These are phyloP conservation scores for Calephelis perditalis DNA, from an alignment of 2,888 invertebrate genomes.

Conservation along the genomic window DNA sequence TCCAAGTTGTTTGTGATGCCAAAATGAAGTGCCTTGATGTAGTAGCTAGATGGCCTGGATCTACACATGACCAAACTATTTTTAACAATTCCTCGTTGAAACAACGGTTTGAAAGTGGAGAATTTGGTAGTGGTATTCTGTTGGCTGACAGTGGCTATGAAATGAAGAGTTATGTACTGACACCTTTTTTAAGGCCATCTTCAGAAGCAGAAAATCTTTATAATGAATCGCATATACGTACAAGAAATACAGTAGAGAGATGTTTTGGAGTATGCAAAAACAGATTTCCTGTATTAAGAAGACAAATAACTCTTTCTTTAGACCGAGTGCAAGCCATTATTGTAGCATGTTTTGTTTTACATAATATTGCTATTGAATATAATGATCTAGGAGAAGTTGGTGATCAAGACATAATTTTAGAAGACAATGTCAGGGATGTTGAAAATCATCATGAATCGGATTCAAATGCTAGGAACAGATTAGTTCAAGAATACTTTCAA, in stretches of 20 bases:
- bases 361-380: constrained; percentile 21
- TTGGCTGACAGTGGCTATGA: constrained; percentile 28
- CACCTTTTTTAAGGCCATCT: constrained; percentile 22
- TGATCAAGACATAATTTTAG: not conserved
- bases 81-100: constrained; percentile 23
- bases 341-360: constrained; percentile 22
- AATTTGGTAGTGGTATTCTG: constrained; percentile 23
- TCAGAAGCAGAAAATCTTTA: constrained; percentile 16
- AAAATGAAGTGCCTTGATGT: constrained; percentile 3
- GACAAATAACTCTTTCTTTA: constrained; percentile 18
- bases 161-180: constrained; percentile 23
- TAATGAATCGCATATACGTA: constrained; percentile 5
- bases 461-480: constrained; percentile 4
- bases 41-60: constrained; percentile 17
- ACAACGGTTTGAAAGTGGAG: constrained; percentile 22
- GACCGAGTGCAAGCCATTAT: constrained; percentile 18
- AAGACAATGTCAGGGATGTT: not conserved
- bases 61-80: constrained; percentile 24
- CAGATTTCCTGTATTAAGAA: constrained; percentile 21
- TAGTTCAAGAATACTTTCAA: constrained; percentile 1
- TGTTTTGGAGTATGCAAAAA: constrained; percentile 7
- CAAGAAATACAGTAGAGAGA: constrained; percentile 10
- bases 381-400: not conserved
- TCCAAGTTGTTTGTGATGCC: constrained; percentile 1
- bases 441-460: not conserved